Evolutionary conservation across 2,888 invertebrate species (phyloP).

Genomic region (Exephanes ischioxanthus): DNA sequence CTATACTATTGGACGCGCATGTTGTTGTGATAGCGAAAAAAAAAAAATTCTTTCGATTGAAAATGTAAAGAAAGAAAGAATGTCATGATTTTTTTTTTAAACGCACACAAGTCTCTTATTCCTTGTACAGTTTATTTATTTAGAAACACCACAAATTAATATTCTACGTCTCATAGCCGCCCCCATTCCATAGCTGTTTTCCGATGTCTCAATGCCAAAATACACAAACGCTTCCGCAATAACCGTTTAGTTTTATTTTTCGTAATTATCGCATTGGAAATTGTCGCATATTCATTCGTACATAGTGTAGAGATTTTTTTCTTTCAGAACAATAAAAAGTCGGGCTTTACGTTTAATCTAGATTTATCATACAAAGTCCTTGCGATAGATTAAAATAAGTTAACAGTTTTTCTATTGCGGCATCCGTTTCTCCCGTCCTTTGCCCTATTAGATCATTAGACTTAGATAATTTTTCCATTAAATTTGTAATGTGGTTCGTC

Average conservation of each 20-base stretch:
- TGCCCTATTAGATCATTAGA: constrained; percentile 12
- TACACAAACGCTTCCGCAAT: constrained; percentile 53
- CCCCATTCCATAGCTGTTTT: constrained; percentile 37
- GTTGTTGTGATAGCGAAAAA: constrained; percentile 65
- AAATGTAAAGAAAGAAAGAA: constrained; percentile 49
- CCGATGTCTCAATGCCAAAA: constrained; percentile 49
- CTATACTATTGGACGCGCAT: constrained; percentile 66
- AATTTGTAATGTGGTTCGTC: constrained; percentile 28
- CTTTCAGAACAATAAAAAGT: background rate
- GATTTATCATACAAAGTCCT: constrained; percentile 10
- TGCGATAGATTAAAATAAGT: constrained; percentile 32
- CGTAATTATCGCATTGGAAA: constrained; percentile 35
- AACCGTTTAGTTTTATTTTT: constrained; percentile 34
- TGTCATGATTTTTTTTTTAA: constrained; percentile 53
- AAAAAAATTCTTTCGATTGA: constrained; percentile 51
- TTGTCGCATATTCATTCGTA: constrained; percentile 41
- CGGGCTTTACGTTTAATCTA: background rate
- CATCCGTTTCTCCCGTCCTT: constrained; percentile 29
- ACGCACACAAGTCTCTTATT: constrained; percentile 38
- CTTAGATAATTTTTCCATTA: background rate
- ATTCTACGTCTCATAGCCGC: constrained; percentile 34
- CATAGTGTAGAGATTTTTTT: constrained; percentile 13
- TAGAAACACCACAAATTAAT: constrained; percentile 46
- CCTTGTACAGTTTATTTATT: constrained; percentile 68
- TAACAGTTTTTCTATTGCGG: constrained; percentile 18